Conservation (phyloP, 2,797 vertebrate genomes). For the Agapornis canus region DNA sequence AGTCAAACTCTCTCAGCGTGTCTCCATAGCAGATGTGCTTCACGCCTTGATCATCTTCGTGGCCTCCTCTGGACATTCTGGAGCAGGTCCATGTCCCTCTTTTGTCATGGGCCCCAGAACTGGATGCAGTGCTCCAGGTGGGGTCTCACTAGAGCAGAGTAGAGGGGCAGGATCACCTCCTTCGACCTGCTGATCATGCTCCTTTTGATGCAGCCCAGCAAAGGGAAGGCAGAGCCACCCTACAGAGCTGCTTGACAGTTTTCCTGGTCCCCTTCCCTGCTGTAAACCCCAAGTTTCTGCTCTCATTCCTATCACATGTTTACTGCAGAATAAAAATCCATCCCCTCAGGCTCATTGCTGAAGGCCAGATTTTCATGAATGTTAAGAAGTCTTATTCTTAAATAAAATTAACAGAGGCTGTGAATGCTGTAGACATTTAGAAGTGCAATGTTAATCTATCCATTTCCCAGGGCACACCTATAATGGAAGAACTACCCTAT, state of each 20-base stretch:
- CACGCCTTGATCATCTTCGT: background rate
- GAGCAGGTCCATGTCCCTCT: background rate
- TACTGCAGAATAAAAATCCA: background rate
- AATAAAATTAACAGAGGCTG: background rate
- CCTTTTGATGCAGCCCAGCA: background rate
- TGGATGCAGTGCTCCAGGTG: background rate
- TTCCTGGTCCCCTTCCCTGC: background rate
- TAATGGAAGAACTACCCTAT: background rate
- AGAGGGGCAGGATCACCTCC: background rate
- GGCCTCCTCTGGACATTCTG: background rate
- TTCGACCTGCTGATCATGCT: background rate
- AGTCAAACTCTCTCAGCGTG: background rate
- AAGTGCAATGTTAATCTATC: rapidly evolving
- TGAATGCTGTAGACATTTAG: background rate
- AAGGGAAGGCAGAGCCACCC: background rate
- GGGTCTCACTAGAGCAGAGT: background rate
- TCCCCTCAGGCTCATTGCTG: background rate
- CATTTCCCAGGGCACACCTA: background rate
- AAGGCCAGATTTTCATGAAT: background rate
- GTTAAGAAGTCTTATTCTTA: background rate
- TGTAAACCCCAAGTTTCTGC: background rate
- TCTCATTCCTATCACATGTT: background rate
- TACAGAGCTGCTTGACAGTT: background rate
- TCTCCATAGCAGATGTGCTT: background rate
- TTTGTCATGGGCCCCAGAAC: background rate